Percentiles rank a stretch among this genome's conserved stretches.
These are phyloP conservation scores for Dendrophyllia cribrosa DNA, from an alignment of 64 coral and sea anemone species.

Conservation along the genomic window DNA sequence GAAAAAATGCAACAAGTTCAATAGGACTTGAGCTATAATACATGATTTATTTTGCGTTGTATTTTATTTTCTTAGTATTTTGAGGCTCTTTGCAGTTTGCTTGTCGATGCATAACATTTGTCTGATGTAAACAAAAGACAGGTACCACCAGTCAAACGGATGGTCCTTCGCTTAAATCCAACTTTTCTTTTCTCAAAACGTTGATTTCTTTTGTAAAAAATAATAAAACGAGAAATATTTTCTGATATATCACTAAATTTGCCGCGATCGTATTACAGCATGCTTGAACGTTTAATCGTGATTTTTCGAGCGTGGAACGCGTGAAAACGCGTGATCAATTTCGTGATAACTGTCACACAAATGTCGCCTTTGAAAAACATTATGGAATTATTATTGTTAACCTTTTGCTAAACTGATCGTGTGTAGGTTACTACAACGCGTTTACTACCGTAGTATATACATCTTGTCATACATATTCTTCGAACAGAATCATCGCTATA, in stretches of 20 bases:
- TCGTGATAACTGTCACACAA: background rate
- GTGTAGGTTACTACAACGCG: background rate
- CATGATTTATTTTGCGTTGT: background rate
- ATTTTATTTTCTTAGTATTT: constrained; percentile 4
- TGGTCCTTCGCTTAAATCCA: constrained; percentile 34
- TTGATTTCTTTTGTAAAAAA: background rate
- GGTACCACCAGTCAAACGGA: constrained; percentile 63
- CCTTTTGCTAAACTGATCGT: background rate
- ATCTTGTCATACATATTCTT: background rate
- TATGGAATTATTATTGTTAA: constrained; percentile 6
- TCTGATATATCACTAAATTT: background rate
- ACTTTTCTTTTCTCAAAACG: background rate
- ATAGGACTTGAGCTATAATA: too few species aligned
- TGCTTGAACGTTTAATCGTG: background rate
- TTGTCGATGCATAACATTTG: constrained; percentile 52
- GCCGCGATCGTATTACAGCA: background rate
- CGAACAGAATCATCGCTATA: too few species aligned
- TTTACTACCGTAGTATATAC: background rate
- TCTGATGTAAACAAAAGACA: constrained; percentile 79
- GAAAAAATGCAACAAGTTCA: too few species aligned
- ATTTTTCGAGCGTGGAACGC: background rate
- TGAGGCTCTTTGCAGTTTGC: constrained; percentile 13
- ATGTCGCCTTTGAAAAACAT: background rate
- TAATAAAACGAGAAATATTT: background rate
- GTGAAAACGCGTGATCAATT: background rate